These are phyloP conservation scores for Drosophila miranda DNA, from an alignment of 1,140 invertebrate genomes.

Conservation along the genomic window DNA sequence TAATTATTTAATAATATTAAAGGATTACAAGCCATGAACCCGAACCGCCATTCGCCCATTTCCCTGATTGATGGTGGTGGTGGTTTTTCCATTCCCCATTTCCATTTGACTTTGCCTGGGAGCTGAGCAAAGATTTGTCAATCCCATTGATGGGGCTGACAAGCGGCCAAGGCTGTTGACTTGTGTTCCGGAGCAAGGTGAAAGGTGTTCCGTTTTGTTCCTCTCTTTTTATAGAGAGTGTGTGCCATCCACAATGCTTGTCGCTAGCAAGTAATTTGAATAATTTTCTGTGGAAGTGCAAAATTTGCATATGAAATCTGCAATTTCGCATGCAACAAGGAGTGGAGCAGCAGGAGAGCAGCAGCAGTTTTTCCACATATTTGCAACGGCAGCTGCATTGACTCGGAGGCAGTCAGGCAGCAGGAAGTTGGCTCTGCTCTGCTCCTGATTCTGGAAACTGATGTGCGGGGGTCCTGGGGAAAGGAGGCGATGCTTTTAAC, in stretches of 20 bases:
- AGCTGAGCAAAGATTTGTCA: conserved; percentile 37
- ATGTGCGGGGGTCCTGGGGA: not conserved
- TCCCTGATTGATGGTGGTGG: conserved; percentile 39
- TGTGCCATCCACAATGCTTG: conserved; percentile 21
- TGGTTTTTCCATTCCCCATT: not conserved
- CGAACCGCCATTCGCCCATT: conserved; percentile 26
- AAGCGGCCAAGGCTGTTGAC: conserved; percentile 67
- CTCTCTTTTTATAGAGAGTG: conserved; percentile 6
- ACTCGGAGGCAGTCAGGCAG: conserved; percentile 49
- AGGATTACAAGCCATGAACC: conserved; percentile 65
- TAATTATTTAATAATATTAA: conserved; percentile 79
- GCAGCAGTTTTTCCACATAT: conserved; percentile 52
- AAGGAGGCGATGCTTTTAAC: conserved; percentile 64
- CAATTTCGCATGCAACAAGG: conserved; percentile 52
- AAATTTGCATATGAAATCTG: conserved; percentile 78
- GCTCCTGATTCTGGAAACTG: conserved; percentile 36
- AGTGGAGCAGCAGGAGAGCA: conserved; percentile 14
- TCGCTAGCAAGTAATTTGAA: conserved; percentile 70
- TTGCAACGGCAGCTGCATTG: conserved; percentile 54
- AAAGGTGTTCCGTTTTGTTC: conserved; percentile 53
- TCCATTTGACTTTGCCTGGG: conserved; percentile 34
- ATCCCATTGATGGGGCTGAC: conserved; percentile 52
- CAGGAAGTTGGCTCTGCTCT: conserved; percentile 36
- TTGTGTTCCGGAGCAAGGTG: conserved; percentile 5
- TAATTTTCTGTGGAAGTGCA: conserved; percentile 75